Conservation (phyloP, 2,113 vertebrate genomes). For the Probosciger aterrimus region DNA sequence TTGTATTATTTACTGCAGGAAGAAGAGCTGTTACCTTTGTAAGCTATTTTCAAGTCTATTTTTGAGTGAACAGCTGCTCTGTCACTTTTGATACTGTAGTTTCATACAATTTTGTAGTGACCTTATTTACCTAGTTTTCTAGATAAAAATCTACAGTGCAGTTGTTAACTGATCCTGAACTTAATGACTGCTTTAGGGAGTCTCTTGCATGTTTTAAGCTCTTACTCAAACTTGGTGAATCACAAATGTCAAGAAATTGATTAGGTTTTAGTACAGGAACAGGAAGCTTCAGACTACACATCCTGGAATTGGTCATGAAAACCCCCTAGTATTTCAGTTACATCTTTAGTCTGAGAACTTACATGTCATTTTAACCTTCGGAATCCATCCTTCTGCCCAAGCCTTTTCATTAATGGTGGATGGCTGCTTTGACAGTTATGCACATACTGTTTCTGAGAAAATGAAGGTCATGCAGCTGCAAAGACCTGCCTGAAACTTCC, state of each 20-base stretch:
- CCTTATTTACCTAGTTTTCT: background rate
- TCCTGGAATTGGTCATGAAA: background rate
- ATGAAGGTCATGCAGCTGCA: background rate
- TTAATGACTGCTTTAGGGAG: background rate
- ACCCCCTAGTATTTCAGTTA: background rate
- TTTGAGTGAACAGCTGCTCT: background rate
- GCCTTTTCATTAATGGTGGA: background rate
- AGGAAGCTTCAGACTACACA: background rate
- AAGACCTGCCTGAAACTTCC: background rate
- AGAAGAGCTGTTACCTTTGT: background rate
- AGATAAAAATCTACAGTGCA: background rate
- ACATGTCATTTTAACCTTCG: background rate
- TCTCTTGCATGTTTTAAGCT: background rate
- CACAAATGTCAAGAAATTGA: background rate
- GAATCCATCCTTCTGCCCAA: background rate
- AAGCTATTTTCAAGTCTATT: background rate
- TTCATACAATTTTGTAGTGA: background rate
- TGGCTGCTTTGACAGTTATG: background rate
- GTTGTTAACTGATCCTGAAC: background rate
- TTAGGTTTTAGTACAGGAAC: background rate
- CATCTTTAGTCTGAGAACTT: background rate
- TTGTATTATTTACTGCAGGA: background rate
- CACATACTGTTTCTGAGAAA: background rate
- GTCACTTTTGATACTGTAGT: background rate
- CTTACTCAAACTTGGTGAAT: background rate